A percentile compares a stretch with the other conserved stretches of the same genome.
phyloP scores from a whole-genome alignment of 2,113 vertebrate genomes.

The Glaucidium brasilianum region DNA sequence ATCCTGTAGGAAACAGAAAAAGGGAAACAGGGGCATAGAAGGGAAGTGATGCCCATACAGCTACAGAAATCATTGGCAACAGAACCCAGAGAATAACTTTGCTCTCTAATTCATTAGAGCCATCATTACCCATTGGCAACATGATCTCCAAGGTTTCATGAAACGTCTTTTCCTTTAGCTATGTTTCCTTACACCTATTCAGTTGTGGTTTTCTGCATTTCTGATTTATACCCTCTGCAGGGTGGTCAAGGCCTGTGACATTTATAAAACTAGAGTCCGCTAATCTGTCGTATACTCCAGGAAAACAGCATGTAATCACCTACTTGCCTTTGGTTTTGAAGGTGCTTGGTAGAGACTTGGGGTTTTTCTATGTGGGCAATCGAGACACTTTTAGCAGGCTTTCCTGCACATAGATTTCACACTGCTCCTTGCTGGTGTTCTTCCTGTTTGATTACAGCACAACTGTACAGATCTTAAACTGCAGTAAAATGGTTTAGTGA shows the following conservation, averaged over 20 bases:
- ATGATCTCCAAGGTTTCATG: background rate
- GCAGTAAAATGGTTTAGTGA: constrained; percentile 40
- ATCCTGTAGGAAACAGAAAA: background rate
- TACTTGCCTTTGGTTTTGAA: background rate
- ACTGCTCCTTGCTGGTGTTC: background rate
- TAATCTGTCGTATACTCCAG: background rate
- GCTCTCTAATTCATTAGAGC: background rate
- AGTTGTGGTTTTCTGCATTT: background rate
- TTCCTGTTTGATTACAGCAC: background rate
- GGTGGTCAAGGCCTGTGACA: background rate
- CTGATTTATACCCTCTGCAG: background rate
- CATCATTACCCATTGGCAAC: accelerated
- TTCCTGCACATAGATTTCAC: background rate
- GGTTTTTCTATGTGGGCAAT: background rate
- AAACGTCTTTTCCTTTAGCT: background rate
- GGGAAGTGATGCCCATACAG: background rate
- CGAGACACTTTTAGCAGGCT: background rate
- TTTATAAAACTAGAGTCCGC: background rate
- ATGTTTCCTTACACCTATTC: background rate
- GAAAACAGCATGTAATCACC: background rate
- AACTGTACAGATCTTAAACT: background rate
- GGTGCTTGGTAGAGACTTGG: background rate
- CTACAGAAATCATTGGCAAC: background rate
- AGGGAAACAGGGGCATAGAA: background rate
- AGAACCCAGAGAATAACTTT: background rate